Evolutionary conservation across 2,888 invertebrate species (phyloP), one percentile per base, ranked within the genome.

Genomic region (Habrosyne pyritoides): DNA sequence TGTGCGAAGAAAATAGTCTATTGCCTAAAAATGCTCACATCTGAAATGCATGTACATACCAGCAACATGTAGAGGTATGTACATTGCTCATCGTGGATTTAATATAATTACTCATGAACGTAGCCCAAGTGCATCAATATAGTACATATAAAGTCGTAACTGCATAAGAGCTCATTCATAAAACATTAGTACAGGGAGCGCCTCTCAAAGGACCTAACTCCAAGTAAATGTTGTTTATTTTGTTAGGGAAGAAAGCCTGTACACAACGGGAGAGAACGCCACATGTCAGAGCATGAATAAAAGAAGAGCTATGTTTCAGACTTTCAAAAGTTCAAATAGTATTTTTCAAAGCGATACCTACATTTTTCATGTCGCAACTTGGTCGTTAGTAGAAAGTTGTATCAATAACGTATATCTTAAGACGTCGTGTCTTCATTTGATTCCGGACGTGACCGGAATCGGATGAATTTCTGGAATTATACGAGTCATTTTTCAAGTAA

Each of bases 251-350:
- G 90, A 91, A 91, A 91, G 89, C 85, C 79, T 87, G 89, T 83
- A 83, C 83, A 91, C 88, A 86, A 84, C 85, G 81, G 71, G 42
- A 42, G 42, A 75, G 85, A 83, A 83, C 85, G 86, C 90, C 91
- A 91, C 89, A 91, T 91, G 91, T 91, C 87, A 86, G 87, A 81
- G 71, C 85, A 91, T 91, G 91, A 91, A 91, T 91, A 91, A 91
- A 91, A 91, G 84, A 91, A 84, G 85, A 91, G 87, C 86, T 82
- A 86, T 85, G 87, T 88, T 88, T 85, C 88, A 90, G 89, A 90
- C 87, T 91, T 90, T 88, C 81, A 86, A 85, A 90, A 91, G 83
- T 91, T 88, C 73, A 75, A 75, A 75, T 81, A 74, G 81, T 83
- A 89, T 89, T 89, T 87, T 89, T 87, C 85, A 84, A 81, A 81